Evolutionary conservation across 2,797 vertebrate species (phyloP).

Genomic region (Parauchenoglanis ngamensis): DNA sequence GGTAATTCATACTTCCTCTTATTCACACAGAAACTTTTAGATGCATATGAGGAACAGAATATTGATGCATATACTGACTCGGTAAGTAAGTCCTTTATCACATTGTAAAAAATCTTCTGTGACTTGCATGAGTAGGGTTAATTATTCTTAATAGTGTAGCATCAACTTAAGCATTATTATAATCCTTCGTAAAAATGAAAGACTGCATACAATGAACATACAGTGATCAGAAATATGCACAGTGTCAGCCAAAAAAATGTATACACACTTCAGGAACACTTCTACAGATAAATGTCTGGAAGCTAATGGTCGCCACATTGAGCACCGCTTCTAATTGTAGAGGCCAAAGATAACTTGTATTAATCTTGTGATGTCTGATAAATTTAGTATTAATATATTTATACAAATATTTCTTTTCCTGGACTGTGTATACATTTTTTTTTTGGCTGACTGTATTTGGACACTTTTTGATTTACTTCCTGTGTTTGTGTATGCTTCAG

Average conservation of each 20-base stretch:
- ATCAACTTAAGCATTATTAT: background rate
- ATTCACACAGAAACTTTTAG: constrained; percentile 83
- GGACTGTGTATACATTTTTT: no score
- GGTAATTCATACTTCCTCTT: constrained; percentile 3
- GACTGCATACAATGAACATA: background rate
- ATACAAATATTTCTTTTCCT: no score
- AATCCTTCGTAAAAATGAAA: background rate
- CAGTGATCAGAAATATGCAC: background rate
- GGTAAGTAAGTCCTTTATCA: constrained; percentile 69
- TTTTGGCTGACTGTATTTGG: background rate
- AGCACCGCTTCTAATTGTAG: no score
- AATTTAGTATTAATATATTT: no score
- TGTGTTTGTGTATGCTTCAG: background rate
- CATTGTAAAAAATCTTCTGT: background rate
- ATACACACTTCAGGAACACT: no score
- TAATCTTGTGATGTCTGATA: no score
- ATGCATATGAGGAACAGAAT: constrained; percentile 90
- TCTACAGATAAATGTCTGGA: no score
- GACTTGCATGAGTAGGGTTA: background rate
- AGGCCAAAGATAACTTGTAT: no score
- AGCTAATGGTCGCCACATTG: no score
- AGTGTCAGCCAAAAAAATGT: no score
- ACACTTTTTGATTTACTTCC: background rate
- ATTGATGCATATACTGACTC: constrained; percentile 87
- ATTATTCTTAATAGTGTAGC: background rate